Conservation (phyloP, 1,140 invertebrate genomes). For the Nomia melanderi region DNA sequence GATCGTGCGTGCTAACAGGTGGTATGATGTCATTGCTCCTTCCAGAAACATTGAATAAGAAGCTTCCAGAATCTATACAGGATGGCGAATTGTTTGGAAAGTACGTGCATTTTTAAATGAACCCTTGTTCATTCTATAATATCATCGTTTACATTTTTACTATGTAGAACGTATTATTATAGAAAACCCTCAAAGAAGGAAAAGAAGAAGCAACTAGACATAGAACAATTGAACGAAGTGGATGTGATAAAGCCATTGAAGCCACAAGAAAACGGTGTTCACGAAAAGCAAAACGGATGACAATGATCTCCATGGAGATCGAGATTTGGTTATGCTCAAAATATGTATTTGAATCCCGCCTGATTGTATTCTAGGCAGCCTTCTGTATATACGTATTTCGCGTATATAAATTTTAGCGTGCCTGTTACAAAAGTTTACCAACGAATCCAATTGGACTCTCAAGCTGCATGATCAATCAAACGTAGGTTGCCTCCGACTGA, state of each 20-base stretch:
- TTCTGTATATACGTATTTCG: background rate
- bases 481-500: slow-evolving; percentile 8
- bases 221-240: slow-evolving; percentile 63
- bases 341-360: slow-evolving; percentile 54
- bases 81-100: slow-evolving; percentile 87
- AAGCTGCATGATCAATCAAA: slow-evolving; percentile 9
- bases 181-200: slow-evolving; percentile 65
- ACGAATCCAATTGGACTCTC: background rate
- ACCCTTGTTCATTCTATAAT: background rate
- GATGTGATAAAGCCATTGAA: slow-evolving; percentile 72
- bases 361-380: slow-evolving; percentile 44
- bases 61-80: slow-evolving; percentile 88
- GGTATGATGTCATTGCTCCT: slow-evolving; percentile 86
- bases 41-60: slow-evolving; percentile 89
- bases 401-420: slow-evolving; percentile 20
- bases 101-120: slow-evolving; percentile 71
- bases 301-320: slow-evolving; percentile 36
- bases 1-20: slow-evolving; percentile 83
- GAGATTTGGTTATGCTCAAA: slow-evolving; percentile 58
- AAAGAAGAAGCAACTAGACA: slow-evolving; percentile 66
- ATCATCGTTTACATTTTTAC: background rate
- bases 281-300: slow-evolving; percentile 75
- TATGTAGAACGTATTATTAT: background rate
- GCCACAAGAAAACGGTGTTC: slow-evolving; percentile 70
- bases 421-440: slow-evolving; percentile 3